These are phyloP conservation scores for Brachylomia viminalis DNA, from an alignment of 2,888 invertebrate species.

Conservation along the genomic window DNA sequence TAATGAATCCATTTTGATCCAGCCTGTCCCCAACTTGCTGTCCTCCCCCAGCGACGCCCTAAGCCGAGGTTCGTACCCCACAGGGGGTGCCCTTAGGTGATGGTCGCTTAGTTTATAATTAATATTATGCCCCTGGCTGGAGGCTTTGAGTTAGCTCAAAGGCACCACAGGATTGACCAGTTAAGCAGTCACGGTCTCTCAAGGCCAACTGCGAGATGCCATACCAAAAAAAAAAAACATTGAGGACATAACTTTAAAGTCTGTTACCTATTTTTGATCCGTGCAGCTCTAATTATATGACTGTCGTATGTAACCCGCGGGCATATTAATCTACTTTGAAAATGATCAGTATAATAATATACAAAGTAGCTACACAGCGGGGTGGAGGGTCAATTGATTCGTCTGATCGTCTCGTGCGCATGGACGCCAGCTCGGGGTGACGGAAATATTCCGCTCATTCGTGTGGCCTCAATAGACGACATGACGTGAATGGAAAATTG, in stretches of 20 bases:
- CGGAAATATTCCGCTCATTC: constrained; percentile 45
- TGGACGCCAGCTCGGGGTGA: constrained; percentile 20
- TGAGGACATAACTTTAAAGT: not conserved
- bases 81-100: too few relatives aligned
- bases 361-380: constrained; percentile 28
- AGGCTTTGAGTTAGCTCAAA: too few relatives aligned
- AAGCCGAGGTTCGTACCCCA: too few relatives aligned
- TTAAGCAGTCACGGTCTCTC: too few relatives aligned
- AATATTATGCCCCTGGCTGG: too few relatives aligned
- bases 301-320: not conserved
- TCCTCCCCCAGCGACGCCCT: too few relatives aligned
- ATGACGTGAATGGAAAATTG: constrained; percentile 9
- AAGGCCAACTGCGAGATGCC: too few relatives aligned
- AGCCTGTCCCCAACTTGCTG: too few relatives aligned
- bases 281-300: not conserved
- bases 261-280: not conserved
- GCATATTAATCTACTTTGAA: constrained; percentile 1
- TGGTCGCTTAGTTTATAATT: too few relatives aligned
- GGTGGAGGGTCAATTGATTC: constrained; percentile 63
- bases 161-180: too few relatives aligned
- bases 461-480: constrained; percentile 9
- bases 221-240: too few relatives aligned
- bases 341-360: constrained; percentile 11
- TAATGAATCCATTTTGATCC: too few relatives aligned
- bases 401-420: constrained; percentile 45